Conservation (phyloP, 2,888 invertebrate species). For the Tetranychus piercei region DNA sequence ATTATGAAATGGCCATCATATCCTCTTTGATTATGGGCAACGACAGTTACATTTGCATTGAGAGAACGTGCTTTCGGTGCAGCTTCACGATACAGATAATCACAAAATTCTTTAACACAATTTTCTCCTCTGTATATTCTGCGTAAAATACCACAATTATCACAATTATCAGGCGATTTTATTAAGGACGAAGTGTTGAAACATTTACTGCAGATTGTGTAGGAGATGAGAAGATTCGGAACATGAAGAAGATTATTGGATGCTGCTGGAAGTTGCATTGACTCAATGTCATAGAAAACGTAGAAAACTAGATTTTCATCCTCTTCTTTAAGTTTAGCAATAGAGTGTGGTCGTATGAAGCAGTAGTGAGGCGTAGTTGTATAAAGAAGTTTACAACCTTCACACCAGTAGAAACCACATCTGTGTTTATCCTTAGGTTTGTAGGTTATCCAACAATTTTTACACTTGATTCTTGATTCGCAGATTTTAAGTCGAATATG, state of each 20-base stretch:
- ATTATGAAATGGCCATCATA: conserved; percentile 19
- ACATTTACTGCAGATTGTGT: not conserved
- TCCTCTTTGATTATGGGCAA: conserved; percentile 18
- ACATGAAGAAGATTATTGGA: not conserved
- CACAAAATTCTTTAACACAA: conserved; percentile 14
- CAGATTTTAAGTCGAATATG: not conserved
- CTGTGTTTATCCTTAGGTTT: not conserved
- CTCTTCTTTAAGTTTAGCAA: not conserved
- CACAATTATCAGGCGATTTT: not conserved
- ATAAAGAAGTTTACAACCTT: not conserved
- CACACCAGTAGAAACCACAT: not conserved
- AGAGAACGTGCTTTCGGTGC: not conserved
- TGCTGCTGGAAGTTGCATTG: not conserved
- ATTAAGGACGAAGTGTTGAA: too few species aligned
- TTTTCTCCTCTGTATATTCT: not conserved
- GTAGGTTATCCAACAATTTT: not conserved
- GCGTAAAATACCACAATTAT: not conserved
- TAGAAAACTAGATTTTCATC: not conserved
- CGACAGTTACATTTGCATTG: too few species aligned
- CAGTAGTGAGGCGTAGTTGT: not conserved
- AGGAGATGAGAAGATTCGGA: not conserved
- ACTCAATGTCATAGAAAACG: conserved; percentile 2
- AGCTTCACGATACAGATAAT: conserved; percentile 38
- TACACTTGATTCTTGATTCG: not conserved
- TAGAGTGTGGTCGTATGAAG: not conserved